These are phyloP conservation scores for Ctenicera cuprea DNA, from an alignment of 2,888 invertebrate species.

Conservation along the genomic window DNA sequence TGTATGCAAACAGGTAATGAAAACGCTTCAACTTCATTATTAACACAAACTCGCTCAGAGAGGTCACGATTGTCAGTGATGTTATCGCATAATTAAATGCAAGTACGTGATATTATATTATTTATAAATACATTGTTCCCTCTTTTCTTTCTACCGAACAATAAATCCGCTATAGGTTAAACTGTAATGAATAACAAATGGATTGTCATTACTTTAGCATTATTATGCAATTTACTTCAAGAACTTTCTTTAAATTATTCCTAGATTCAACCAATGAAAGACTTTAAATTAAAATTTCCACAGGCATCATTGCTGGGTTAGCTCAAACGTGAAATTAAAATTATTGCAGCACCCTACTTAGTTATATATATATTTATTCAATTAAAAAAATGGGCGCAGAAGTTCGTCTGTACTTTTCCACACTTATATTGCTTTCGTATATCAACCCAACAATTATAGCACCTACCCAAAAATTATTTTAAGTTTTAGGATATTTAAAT, in stretches of 20 bases:
- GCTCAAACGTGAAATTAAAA: conserved; percentile 15
- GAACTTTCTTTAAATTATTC: background rate
- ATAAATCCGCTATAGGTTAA: too few relatives aligned
- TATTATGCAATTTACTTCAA: too few relatives aligned
- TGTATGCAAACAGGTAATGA: background rate
- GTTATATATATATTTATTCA: too few relatives aligned
- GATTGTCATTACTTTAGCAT: too few relatives aligned
- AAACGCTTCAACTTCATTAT: background rate
- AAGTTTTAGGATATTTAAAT: too few relatives aligned
- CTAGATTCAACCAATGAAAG: background rate
- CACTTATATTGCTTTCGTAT: too few relatives aligned
- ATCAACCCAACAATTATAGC: too few relatives aligned
- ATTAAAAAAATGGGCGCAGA: too few relatives aligned
- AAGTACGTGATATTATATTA: conserved; percentile 15
- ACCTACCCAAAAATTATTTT: too few relatives aligned
- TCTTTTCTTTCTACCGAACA: background rate
- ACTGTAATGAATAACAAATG: too few relatives aligned
- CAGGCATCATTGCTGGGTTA: background rate
- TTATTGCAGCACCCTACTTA: background rate
- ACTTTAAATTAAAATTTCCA: background rate
- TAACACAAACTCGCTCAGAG: background rate
- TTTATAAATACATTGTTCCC: background rate
- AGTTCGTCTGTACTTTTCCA: too few relatives aligned
- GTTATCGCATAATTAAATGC: conserved; percentile 13
- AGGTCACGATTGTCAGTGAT: conserved; percentile 11